Evolutionary conservation across 1,140 invertebrate species (phyloP).

Genomic region (Calosoma granatense): DNA sequence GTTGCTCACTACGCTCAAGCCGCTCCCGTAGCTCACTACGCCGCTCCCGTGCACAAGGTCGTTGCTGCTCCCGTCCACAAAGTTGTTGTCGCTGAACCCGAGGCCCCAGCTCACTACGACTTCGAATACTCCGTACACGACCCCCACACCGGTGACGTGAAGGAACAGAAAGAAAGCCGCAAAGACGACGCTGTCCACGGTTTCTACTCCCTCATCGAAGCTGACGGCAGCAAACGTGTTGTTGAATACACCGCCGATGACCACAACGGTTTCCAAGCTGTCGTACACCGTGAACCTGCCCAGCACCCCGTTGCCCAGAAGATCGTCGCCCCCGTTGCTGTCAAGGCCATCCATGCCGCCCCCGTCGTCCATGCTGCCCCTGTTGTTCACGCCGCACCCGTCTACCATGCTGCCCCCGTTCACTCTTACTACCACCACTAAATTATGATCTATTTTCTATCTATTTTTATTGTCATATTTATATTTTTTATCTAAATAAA

Average conservation of each 20-base stretch:
- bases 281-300: conserved; percentile 34
- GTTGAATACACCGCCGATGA: too few species aligned
- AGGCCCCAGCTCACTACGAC: conserved; percentile 37
- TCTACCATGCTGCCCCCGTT: too few species aligned
- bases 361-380: conserved; percentile 17
- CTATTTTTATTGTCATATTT: too few species aligned
- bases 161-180: conserved; percentile 37
- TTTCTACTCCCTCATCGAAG: conserved; percentile 44
- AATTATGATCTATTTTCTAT: too few species aligned
- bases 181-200: conserved; percentile 48
- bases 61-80: too few species aligned
- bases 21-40: conserved; percentile 11
- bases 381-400: conserved; percentile 1
- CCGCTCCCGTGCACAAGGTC: conserved; percentile 31
- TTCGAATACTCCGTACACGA: conserved; percentile 46
- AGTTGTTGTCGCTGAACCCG: conserved; percentile 15
- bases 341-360: conserved; percentile 18
- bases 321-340: conserved; percentile 20
- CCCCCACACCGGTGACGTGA: conserved; percentile 40
- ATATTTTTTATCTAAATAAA: too few species aligned
- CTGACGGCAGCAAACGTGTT: too few species aligned
- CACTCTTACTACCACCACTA: too few species aligned
- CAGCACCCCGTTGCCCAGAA: conserved; percentile 20
- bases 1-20: conserved; percentile 20
- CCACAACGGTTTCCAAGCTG: conserved; percentile 37